Percentiles rank a stretch among this genome's conserved stretches.
phyloP scores from a whole-genome alignment of 2,888 invertebrate species.

The Harmothoe impar region DNA sequence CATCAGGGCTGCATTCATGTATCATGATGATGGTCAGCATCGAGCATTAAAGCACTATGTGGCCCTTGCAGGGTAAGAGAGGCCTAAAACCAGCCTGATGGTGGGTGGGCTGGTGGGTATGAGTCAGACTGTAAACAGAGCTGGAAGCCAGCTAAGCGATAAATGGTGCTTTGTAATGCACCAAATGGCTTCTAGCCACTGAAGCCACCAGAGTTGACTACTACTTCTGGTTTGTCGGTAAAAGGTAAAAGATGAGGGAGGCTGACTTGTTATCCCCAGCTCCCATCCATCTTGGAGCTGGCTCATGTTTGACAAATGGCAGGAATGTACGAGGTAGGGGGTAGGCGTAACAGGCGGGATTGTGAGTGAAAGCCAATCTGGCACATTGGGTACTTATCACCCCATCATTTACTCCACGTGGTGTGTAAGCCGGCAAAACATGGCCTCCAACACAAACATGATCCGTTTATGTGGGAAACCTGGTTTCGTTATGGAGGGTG shows the following conservation, averaged over 20 bases:
- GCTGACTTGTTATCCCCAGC: neutral
- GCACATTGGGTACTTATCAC: neutral
- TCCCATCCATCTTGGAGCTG: neutral
- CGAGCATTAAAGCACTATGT: too few species aligned
- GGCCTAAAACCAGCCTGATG: too few species aligned
- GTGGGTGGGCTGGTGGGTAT: too few species aligned
- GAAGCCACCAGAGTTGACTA: neutral
- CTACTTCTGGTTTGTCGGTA: neutral
- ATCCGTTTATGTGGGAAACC: neutral
- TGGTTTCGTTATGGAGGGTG: neutral
- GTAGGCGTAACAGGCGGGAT: neutral
- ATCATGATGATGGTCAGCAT: too few species aligned
- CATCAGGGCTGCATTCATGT: too few species aligned
- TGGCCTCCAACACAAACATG: neutral
- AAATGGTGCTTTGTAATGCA: conserved; percentile 12
- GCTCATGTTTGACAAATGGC: neutral
- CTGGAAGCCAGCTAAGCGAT: neutral
- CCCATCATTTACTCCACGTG: neutral
- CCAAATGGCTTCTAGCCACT: conserved; percentile 26
- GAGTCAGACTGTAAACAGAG: too few species aligned
- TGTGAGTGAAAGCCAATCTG: neutral
- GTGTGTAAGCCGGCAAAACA: neutral
- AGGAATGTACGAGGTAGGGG: neutral
- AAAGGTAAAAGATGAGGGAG: conserved; percentile 7
- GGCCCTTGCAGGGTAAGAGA: too few species aligned